These are phyloP conservation scores for Bombus cullumanus DNA, from an alignment of 1,140 invertebrate species.

Conservation along the genomic window DNA sequence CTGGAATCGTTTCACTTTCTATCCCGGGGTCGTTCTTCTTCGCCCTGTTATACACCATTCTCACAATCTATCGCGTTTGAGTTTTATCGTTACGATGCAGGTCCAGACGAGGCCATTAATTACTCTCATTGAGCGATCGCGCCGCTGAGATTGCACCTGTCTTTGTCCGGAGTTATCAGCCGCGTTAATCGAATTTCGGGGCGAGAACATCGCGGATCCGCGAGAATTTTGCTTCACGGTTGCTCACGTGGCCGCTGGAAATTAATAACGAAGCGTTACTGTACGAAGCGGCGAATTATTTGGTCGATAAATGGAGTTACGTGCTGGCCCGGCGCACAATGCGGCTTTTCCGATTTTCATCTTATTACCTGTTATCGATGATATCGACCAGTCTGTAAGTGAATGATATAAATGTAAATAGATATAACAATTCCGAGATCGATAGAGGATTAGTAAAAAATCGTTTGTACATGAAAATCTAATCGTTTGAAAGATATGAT, in stretches of 20 bases:
- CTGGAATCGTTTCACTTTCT: background rate
- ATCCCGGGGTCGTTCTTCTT: background rate
- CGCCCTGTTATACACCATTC: too few relatives aligned
- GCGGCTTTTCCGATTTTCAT: too few relatives aligned
- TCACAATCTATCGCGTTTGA: background rate
- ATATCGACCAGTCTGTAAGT: too few relatives aligned
- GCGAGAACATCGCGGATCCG: background rate
- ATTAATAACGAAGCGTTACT: constrained; percentile 63
- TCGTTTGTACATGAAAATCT: too few relatives aligned
- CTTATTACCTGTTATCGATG: too few relatives aligned
- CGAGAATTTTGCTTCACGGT: background rate
- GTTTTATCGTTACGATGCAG: constrained; percentile 55
- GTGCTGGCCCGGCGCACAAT: background rate
- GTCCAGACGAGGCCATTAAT: constrained; percentile 66
- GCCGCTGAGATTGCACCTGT: constrained; percentile 55
- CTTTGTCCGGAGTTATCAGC: constrained; percentile 53
- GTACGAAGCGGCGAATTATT: constrained; percentile 54
- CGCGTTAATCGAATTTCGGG: constrained; percentile 56
- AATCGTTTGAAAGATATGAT: too few relatives aligned
- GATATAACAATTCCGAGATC: too few relatives aligned
- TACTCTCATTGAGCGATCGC: constrained; percentile 67
- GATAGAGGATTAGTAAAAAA: too few relatives aligned
- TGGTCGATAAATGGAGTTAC: constrained; percentile 56
- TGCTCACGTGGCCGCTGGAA: constrained; percentile 8
- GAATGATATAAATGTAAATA: too few relatives aligned